phyloP scores from a whole-genome alignment of 2,888 invertebrate genomes.

The Phyllotreta striolata region DNA sequence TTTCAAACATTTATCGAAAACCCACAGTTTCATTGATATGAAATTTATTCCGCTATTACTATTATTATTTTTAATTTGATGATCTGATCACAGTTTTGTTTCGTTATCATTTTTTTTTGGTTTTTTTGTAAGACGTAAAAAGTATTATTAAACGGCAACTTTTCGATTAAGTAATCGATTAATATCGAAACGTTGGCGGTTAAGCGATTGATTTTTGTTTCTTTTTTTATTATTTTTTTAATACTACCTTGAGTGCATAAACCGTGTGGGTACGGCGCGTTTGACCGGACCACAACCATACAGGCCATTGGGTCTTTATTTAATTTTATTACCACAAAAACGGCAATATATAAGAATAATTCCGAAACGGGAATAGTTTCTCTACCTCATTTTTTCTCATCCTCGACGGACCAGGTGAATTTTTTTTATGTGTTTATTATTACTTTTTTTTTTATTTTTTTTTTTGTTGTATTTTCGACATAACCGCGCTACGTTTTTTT shows the following conservation, averaged over 20 bases:
- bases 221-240: slow-evolving; percentile 43
- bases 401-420: slow-evolving; percentile 38
- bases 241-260: slow-evolving; percentile 61
- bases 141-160: slow-evolving; percentile 30
- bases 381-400: slow-evolving; percentile 32
- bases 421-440: slow-evolving; percentile 9
- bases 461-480: slow-evolving; percentile 19
- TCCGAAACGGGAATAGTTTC: neutral
- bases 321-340: slow-evolving; percentile 49
- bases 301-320: slow-evolving; percentile 50
- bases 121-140: slow-evolving; percentile 24
- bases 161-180: slow-evolving; percentile 33
- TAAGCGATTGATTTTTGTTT: slow-evolving; percentile 20
- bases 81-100: slow-evolving; percentile 1
- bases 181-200: slow-evolving; percentile 47
- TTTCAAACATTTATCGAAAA: neutral
- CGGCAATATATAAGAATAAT: slow-evolving; percentile 12
- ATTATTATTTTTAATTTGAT: neutral
- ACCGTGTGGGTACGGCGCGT: slow-evolving; percentile 58
- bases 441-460: slow-evolving; percentile 9
- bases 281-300: slow-evolving; percentile 59
- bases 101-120: slow-evolving; percentile 9
- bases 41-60: neutral
- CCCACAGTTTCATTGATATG: slow-evolving; percentile 2
- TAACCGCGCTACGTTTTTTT: slow-evolving; percentile 53